Conservation (phyloP, 1,140 invertebrate species). For the Sycobia sp. region DNA sequence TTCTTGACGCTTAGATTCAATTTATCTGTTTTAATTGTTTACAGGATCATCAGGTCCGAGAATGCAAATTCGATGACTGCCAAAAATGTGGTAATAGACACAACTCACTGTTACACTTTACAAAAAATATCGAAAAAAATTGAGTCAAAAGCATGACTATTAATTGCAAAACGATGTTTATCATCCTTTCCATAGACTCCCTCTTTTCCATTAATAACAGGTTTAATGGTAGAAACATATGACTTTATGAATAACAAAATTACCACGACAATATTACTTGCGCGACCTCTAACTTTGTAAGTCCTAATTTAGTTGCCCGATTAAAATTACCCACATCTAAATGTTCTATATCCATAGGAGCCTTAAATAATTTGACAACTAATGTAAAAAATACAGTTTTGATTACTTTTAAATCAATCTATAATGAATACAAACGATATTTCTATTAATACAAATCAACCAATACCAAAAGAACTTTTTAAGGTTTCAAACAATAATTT, state of each 20-base stretch:
- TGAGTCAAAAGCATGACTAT: not conserved
- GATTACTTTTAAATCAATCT: not conserved
- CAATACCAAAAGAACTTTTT: conserved; percentile 31
- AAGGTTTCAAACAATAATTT: conserved; percentile 29
- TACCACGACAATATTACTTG: not conserved
- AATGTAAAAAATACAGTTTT: not conserved
- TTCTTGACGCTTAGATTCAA: too few relatives aligned
- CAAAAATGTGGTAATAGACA: too few relatives aligned
- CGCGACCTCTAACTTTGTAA: conserved; percentile 12
- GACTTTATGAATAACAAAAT: not conserved
- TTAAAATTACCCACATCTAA: not conserved
- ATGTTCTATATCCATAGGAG: conserved; percentile 5
- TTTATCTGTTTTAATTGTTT: conserved; percentile 26
- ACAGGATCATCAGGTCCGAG: not conserved
- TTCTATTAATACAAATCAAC: too few relatives aligned
- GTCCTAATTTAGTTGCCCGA: not conserved
- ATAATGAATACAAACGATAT: not conserved
- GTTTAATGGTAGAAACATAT: not conserved
- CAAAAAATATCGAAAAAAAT: not conserved
- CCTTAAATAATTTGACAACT: conserved; percentile 1
- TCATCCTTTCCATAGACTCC: not conserved
- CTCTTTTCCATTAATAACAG: conserved; percentile 17
- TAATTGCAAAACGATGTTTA: not conserved
- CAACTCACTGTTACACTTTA: too few relatives aligned
- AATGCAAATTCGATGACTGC: conserved; percentile 4